Evolutionary conservation across 1,140 invertebrate species (phyloP), one percentile per base, ranked within the genome.

Genomic region (Penaeus japonicus): DNA sequence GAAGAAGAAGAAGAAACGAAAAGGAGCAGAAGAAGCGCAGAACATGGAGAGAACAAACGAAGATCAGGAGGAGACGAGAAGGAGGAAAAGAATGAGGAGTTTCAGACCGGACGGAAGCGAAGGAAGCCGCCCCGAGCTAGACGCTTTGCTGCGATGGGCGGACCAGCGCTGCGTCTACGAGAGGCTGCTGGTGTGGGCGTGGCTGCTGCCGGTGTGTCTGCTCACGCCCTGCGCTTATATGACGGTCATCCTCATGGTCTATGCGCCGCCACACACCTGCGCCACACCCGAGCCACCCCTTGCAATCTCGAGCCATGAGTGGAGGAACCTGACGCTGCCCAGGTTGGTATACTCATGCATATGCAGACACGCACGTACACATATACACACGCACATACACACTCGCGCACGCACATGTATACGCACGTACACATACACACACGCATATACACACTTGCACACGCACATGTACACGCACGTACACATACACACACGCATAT

Each of bases 131-230:
- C 35, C 35, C 10, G 24, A 75, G n/a, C 24, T 87, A 24, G 85
- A 87, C 47, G 27, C 32, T 2, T 17, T 87, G 79, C 24, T 87
- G 35, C 20, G 24, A 24, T 82, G 47, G 57, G 79, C 85, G 27
- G 85, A 87, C 47, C 20, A 27, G 4, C 78, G 47, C 3, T 59
- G 85, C 10, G 27, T 22, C 12, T 87, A 87, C 53, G 62, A 81
- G 47, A 24, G 85, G 35, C 24, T 87, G 39, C 86, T 87, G 30
- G 53, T 87, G 47, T 82, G 78, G 78, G 78, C 59, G 35, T 87
- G 59, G 47, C 47, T 87, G 65, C 62, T 81, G 18, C 86, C 86
- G 17, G 79, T 83, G 86, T 87, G 79, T 54, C 80, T 87, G 62
- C 35, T 81, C 59, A 53, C 65, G 27, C 86, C 86, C 59, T 87